Evolutionary conservation across 1,140 invertebrate species (phyloP), one percentile per base, ranked within the genome.

Genomic region (Drosophila rhopaloa): DNA sequence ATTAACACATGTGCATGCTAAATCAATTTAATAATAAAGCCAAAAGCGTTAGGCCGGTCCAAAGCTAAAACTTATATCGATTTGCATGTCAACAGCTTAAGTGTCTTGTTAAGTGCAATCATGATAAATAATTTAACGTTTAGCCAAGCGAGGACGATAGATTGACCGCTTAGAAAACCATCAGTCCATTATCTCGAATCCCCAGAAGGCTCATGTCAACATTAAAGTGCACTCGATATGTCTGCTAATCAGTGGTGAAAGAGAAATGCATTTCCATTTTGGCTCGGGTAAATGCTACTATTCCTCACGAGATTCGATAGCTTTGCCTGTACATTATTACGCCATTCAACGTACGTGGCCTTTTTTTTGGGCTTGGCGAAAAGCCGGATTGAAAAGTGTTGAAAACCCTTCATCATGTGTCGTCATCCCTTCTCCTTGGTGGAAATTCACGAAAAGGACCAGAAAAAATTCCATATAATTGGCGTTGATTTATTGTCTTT

Each of bases 401-500:
- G 70, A 76, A 65, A 67, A 24, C 77, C 71, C 48, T 79, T 65
- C 70, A 81, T 88, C 76, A 88, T 72, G 55, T 70, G 79, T 57
- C 63, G 58, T 57, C 67, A 40, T 68, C 60, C 44, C 46, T 63
- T 41, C 8, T 51, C 61, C 55, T 79, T 75, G 63, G 77, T 61
- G 61, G 48, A 46, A 44, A 55, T 38, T 32, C 53, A 48, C 41
- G 50, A 59, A 46, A 35, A 41, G 46, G 10, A 7, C 35, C 19
- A 11, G 43, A 48, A 41, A 50, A 76, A 57, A 55, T 59, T 32
- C 41, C 46, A 47, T 51, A 76, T 89, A 89, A 89, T 89, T 86
- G 84, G 83, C 79, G 83, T 83, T 89, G 84, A 86, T 86, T 86
- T 86, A 86, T 86, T 76, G 76, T 83, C 56, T 77, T 79, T 82